Base-by-base conservation (phyloP, 2,797 vertebrate genomes). In the Crocidura indochinensis region DNA sequence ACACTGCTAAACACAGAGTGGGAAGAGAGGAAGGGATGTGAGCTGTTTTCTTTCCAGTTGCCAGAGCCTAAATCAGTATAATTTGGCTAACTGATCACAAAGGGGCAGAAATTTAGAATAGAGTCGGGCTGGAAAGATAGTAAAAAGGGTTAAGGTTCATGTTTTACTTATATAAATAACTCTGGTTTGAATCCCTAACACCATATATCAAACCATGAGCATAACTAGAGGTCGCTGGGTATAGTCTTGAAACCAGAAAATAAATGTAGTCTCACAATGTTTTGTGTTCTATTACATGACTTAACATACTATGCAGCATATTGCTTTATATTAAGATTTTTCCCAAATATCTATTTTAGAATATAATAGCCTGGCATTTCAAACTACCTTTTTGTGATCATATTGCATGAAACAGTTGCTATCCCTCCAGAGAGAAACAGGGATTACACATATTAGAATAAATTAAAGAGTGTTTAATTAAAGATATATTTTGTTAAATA, bases 401-500 rank as follows among this genome's bases (percentile, higher is more conserved):
- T 62, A 11, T 78, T 38, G 26, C 46, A 49, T 49, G 60, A 83
- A 72, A 0, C 22, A 65, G 26, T 85, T 85, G 20, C 17, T 20
- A 46, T 81, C 51, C 47, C 19, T n/a, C 53, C 15, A 20, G 31
- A 76, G 49, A 71, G 4, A 0, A 4, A 47, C 51, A 53, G 15
- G 67, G 64, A 60, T 82, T 46, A 22, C 29, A 64, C 11, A 14
- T 4, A 78, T 38, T 38, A 46, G 4, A 1, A 7, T 77, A n/a
- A 72, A 56, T 31, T 76, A 31, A 94, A 31, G 17, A 76, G 49
- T 68, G 24, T 75, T 49, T 72, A 72, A 22, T 46, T 6, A 76
- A 80, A 94, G 67, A 65, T 10, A 20, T 80, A 14, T 76, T 87
- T 85, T n/a, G n/a, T n/a, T n/a, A n/a, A n/a, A n/a, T n/a, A n/a